Base-by-base conservation (phyloP, 35 echinoderm and acorn worm species). In the Eucidaris tribuloides region DNA sequence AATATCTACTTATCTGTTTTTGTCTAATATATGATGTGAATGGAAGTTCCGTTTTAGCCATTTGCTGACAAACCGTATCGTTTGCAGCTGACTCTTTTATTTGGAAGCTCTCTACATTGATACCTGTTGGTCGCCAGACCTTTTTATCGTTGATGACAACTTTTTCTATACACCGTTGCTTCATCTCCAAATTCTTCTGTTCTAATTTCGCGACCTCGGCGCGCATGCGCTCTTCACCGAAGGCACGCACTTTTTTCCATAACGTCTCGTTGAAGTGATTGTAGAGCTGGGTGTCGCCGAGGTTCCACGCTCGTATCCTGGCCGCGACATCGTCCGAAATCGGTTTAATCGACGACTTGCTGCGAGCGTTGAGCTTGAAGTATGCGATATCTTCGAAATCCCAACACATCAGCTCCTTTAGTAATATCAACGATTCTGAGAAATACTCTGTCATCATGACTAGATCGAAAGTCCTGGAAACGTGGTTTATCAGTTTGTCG, bases 261-360 rank as follows among this genome's bases (percentile, higher is more conserved):
- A 96, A 79, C 0, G 88, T 83, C 42, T 25, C 60, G 35, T 96
- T 96, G 62, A 96, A 96, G 45, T 83, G 57, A 15, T 78, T 58
- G 45, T 90, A 96, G 5, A 96, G 59, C 39, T 86, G 64, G 36
- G 65, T 52, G 70, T 96, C 93, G 4, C 78, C 87, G 30, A 33
- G 46, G 71, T 96, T 96, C 93, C 93, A 96, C 42, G 66, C 32
- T 39, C 62, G 18, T 1, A 79, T 91, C 37, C 46, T 19, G 4
- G 24, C 7, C 39, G 60, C 37, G 29, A 42, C 36, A 13, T 56
- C 17, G 0, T 71, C 58, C 0, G 79, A 35, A 2, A 89, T n/a
- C 3, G n/a, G n/a, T 48, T 34, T 70, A 1, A 90, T 81, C 1
- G 88, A 90, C 7, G 60, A 23, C 23, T 40, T 30, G 23, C 59